These are phyloP conservation scores for Cirrhinus molitorella DNA, from an alignment of 2,797 vertebrate genomes.

Conservation along the genomic window DNA sequence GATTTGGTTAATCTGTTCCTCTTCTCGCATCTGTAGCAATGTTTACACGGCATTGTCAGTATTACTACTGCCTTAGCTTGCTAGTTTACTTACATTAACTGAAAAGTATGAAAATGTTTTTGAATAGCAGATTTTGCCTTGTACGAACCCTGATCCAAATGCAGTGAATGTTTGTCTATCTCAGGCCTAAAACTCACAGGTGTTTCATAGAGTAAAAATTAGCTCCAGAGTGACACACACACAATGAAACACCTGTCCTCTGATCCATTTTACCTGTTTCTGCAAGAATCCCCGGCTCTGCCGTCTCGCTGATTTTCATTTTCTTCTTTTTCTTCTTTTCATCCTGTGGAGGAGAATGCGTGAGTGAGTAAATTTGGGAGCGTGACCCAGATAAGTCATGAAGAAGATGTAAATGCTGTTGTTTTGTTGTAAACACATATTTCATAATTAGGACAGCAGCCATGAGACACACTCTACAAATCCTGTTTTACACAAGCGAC, in stretches of 20 bases:
- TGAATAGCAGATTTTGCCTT: too few species aligned
- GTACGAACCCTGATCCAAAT: background rate
- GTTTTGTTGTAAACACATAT: constrained; percentile 17
- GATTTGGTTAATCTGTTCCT: too few species aligned
- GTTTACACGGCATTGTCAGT: too few species aligned
- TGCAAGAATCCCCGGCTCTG: background rate
- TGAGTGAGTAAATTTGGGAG: background rate
- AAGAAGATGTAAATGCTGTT: constrained; percentile 27
- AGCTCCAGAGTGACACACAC: background rate
- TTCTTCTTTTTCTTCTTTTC: constrained; percentile 42
- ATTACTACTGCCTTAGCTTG: too few species aligned
- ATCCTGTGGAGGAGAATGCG: constrained; percentile 33
- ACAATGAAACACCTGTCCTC: background rate
- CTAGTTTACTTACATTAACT: too few species aligned
- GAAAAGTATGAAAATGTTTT: too few species aligned
- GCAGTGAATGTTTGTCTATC: background rate
- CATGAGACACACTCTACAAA: constrained; percentile 4
- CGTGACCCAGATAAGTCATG: constrained; percentile 19
- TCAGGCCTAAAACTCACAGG: background rate
- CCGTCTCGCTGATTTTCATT: constrained; percentile 7
- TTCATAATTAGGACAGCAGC: constrained; percentile 12
- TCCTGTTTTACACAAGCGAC: background rate
- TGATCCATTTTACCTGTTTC: background rate
- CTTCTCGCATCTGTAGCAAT: too few species aligned
- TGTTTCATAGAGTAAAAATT: background rate